Evolutionary conservation across 2,113 vertebrate genomes (phyloP), one percentile per base, ranked within the genome.

Genomic region (Gorsachius goisagi): DNA sequence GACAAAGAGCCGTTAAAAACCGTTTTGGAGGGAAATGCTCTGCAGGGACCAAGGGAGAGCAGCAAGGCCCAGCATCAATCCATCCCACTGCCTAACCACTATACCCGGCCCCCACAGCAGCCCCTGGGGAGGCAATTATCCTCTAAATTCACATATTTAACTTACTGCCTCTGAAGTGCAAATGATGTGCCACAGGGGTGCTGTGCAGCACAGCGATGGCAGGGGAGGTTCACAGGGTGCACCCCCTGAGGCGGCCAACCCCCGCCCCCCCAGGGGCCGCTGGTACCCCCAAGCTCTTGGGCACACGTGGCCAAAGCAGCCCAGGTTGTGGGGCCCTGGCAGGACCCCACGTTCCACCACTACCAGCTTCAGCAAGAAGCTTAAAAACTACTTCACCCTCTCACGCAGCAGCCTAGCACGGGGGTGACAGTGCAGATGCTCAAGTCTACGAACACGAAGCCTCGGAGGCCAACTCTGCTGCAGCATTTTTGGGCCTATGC

Each of bases 401-500:
- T 33, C 30, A 26, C 3, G 12, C 18, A 64, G 50, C 52, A 60
- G 62, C 28, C 26, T 15, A 10, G 44, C 1, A 1, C 3, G 23
- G 24, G 35, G 47, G 17, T 14, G 15, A 69, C 0, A 11, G 32
- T 4, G 2, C 27, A 10, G 68, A 30, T 17, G 4, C 15, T 9
- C 28, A 12, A 21, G 37, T 11, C 66, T 37, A 28, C 17, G 33
- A 35, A 30, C 39, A 37, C 0, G 1, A 66, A 76, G 14, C 35
- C 41, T 60, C 3, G 0, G 24, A 15, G 26, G 20, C 28, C 41
- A 69, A 2, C 17, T 13, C 33, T 58, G 69, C 67, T 37, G 24
- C 60, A 49, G 15, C 0, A 0, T 4, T 62, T 49, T 35, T 9
- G 26, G 32, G 41, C 9, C 18, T 18, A 21, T 0, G 2, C 15